Conservation (phyloP, 2,888 invertebrate genomes). For the Drosophila crucigera region DNA sequence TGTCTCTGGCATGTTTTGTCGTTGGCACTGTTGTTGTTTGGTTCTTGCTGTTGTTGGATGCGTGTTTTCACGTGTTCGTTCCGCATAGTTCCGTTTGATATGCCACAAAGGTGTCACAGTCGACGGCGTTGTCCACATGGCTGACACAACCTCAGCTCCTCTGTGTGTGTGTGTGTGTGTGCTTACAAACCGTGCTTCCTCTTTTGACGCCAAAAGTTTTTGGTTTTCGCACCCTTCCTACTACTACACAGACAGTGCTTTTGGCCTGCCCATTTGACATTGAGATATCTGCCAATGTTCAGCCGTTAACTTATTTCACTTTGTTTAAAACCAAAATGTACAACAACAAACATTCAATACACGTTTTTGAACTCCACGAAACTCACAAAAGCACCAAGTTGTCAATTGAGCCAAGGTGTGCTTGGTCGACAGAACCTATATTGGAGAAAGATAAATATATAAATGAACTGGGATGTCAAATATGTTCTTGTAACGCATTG, state of each 20-base stretch:
- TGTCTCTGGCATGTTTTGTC: constrained; percentile 70
- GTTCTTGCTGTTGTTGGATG: constrained; percentile 36
- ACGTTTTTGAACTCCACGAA: constrained; percentile 4
- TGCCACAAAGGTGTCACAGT: constrained; percentile 76
- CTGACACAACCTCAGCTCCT: constrained; percentile 47
- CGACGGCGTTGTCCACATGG: constrained; percentile 60
- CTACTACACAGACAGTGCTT: background rate
- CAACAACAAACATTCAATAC: constrained; percentile 14
- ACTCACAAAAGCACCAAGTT: background rate
- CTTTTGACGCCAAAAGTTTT: constrained; percentile 49
- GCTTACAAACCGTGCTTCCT: constrained; percentile 35
- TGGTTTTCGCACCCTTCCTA: constrained; percentile 3
- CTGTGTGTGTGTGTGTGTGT: constrained; percentile 2
- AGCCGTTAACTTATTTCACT: constrained; percentile 27
- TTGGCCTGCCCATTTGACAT: constrained; percentile 42
- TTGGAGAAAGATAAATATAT: background rate
- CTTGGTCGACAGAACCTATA: background rate
- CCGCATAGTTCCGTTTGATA: constrained; percentile 81
- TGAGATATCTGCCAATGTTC: constrained; percentile 46
- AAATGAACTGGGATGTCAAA: background rate
- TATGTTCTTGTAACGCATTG: background rate
- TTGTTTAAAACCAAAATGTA: constrained; percentile 24
- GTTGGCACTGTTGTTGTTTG: constrained; percentile 32
- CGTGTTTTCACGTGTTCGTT: constrained; percentile 79
- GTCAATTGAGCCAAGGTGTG: background rate